Conservation (phyloP, 2,113 vertebrate genomes). For the Ginglymostoma cirratum region DNA sequence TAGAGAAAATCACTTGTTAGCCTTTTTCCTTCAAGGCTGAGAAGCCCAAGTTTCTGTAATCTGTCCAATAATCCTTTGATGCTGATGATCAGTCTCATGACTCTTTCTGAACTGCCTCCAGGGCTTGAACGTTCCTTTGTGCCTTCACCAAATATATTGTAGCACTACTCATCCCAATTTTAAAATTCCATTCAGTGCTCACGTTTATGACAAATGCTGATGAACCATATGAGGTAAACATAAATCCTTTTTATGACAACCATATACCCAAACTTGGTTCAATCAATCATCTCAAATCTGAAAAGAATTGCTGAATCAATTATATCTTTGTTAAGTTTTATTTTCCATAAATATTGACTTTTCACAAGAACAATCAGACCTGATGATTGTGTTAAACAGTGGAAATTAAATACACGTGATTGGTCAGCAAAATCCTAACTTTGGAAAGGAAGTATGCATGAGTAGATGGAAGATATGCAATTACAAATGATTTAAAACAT, state of each 20-base stretch:
- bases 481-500: background rate
- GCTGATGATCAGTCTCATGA: background rate
- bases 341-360: constrained; percentile 24
- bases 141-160: background rate
- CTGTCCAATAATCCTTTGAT: background rate
- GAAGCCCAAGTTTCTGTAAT: background rate
- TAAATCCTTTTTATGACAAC: background rate
- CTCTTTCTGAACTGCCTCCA: background rate
- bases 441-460: constrained; percentile 6
- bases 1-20: background rate
- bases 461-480: constrained; percentile 16
- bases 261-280: background rate
- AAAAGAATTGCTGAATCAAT: background rate
- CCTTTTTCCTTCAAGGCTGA: background rate
- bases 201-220: background rate
- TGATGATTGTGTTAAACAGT: background rate
- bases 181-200: background rate
- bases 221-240: background rate
- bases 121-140: background rate
- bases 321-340: background rate
- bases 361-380: background rate
- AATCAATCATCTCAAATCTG: background rate
- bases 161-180: background rate
- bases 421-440: background rate
- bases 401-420: background rate